Evolutionary conservation across 2,888 invertebrate species (phyloP).

Genomic region (Antitype chi): DNA sequence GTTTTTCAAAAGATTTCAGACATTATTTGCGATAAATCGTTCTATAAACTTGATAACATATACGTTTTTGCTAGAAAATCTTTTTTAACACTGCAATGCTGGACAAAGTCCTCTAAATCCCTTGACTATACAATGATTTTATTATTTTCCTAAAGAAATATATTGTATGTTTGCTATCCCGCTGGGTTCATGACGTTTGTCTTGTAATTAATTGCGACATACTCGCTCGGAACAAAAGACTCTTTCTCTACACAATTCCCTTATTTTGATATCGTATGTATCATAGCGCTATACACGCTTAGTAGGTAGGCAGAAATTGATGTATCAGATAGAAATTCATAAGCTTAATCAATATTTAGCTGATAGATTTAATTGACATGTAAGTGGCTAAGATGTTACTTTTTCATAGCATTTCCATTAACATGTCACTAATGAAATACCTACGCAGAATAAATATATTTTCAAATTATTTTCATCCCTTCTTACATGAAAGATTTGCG

Average conservation of each 20-base stretch:
- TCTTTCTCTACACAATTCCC: slow-evolving; percentile 26
- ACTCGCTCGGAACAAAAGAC: slow-evolving; percentile 55
- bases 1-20: background rate
- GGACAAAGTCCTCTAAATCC: background rate
- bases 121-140: slow-evolving; percentile 18
- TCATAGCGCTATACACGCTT: background rate
- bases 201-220: slow-evolving; percentile 52
- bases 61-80: background rate
- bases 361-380: too few species aligned
- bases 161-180: slow-evolving; percentile 35
- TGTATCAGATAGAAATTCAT: background rate
- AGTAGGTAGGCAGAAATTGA: slow-evolving; percentile 1
- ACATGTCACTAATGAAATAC: background rate
- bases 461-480: background rate
- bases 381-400: too few species aligned
- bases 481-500: background rate
- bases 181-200: slow-evolving; percentile 41
- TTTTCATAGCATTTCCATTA: too few species aligned
- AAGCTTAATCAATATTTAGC: too few species aligned
- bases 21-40: background rate
- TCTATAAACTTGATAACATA: background rate
- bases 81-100: background rate
- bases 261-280: slow-evolving; percentile 45
- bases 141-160: slow-evolving; percentile 33
- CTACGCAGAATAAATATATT: background rate